Percentiles rank a stretch among this genome's conserved stretches.
These are phyloP conservation scores for Agonopterix subpropinquella DNA, from an alignment of 2,888 invertebrate species.

Conservation along the genomic window DNA sequence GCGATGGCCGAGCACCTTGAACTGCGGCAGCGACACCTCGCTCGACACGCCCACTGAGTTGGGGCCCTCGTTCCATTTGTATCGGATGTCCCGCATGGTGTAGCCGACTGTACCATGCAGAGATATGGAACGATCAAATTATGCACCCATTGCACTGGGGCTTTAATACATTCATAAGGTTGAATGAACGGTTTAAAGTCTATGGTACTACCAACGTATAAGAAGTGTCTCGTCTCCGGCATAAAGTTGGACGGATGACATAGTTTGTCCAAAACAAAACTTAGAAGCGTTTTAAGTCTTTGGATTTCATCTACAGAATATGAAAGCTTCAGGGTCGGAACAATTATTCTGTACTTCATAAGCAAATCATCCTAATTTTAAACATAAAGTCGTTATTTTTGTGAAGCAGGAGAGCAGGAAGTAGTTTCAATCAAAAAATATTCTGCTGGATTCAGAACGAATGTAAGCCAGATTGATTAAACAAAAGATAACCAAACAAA, in stretches of 20 bases:
- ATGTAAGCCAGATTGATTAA: constrained; percentile 13
- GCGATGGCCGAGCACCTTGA: constrained; percentile 96
- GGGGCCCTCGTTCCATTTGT: constrained; percentile 97
- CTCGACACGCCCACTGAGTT: constrained; percentile 95
- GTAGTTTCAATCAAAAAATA: constrained; percentile 12
- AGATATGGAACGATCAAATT: constrained; percentile 65
- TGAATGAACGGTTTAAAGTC: constrained; percentile 26
- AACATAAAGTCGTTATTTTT: constrained; percentile 17
- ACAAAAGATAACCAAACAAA: background rate
- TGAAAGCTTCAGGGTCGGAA: constrained; percentile 28
- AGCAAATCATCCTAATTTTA: constrained; percentile 13
- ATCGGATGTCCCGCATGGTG: constrained; percentile 98
- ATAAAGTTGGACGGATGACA: constrained; percentile 17
- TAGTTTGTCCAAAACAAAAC: constrained; percentile 15
- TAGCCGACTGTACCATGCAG: constrained; percentile 90
- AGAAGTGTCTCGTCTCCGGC: constrained; percentile 21
- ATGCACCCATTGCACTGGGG: constrained; percentile 73
- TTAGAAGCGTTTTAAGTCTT: constrained; percentile 28
- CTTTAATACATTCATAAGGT: constrained; percentile 40
- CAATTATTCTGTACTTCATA: constrained; percentile 21
- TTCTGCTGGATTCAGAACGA: constrained; percentile 13
- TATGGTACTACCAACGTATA: constrained; percentile 35
- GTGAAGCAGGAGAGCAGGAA: constrained; percentile 17
- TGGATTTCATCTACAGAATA: constrained; percentile 29
- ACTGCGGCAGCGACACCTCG: constrained; percentile 96